phyloP scores from a whole-genome alignment of 2,113 vertebrate species.

The Poecilia latipinna region DNA sequence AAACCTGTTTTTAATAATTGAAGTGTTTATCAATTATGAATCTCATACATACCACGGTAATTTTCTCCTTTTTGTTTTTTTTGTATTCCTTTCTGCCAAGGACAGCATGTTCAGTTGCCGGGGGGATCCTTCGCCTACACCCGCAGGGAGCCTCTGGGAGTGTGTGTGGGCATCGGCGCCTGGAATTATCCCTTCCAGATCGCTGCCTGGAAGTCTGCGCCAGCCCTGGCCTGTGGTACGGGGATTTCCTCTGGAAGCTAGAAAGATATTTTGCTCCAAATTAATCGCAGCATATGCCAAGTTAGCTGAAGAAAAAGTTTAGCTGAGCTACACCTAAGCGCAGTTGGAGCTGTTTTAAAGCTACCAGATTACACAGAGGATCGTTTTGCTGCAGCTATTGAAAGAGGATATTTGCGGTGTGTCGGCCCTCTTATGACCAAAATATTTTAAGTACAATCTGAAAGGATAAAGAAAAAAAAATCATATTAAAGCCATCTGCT shows the following conservation, averaged over 20 bases:
- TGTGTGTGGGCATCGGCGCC: constrained; percentile 95
- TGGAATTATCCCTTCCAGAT: constrained; percentile 99
- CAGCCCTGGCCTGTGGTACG: constrained; percentile 93
- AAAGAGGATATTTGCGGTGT: too few relatives aligned
- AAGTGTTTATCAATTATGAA: too few relatives aligned
- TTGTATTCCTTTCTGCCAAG: constrained; percentile 64
- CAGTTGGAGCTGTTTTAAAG: too few relatives aligned
- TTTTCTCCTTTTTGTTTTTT: neutral
- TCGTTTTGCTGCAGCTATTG: too few relatives aligned
- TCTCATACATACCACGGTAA: neutral
- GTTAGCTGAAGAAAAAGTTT: neutral
- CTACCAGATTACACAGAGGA: too few relatives aligned
- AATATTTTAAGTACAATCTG: too few relatives aligned
- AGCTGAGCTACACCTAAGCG: neutral
- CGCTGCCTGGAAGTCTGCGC: constrained; percentile 93
- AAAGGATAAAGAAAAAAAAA: too few relatives aligned
- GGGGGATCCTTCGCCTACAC: constrained; percentile 95
- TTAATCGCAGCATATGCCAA: neutral
- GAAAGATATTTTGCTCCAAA: neutral
- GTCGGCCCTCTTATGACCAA: too few relatives aligned
- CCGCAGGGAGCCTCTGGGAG: constrained; percentile 91
- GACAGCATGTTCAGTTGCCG: constrained; percentile 90
- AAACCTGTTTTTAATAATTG: too few relatives aligned
- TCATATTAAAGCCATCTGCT: too few relatives aligned
- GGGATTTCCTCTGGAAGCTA: neutral